Evolutionary conservation across 2,888 invertebrate genomes (phyloP), one percentile per base, ranked within the genome.

Genomic region (Brachyptera putata): DNA sequence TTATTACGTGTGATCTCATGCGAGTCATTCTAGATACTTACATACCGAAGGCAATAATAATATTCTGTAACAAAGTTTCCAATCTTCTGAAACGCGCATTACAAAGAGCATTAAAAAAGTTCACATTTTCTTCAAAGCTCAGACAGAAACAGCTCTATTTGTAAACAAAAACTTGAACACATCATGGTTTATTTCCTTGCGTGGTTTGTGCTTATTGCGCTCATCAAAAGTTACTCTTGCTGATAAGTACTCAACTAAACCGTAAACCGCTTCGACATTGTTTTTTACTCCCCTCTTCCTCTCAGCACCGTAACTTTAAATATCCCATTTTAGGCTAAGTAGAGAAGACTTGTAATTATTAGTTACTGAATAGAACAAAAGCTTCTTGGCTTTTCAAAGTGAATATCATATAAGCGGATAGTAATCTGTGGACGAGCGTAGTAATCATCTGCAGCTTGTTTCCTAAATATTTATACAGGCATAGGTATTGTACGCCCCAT

Each of bases 151-250:
- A 53, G 36, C 53, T 36, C 36, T 53, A 36, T 53, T 50, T 30
- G 25, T 30, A 30, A 30, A 50, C 49, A 50, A 50, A 46, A 53
- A 53, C 53, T 53, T 53, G 36, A 53, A 36, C 53, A 53, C 53
- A 53, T 53, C 36, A 53, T 53, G 34, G 34, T 53, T 53, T 53
- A 53, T 53, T 53, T 53, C 53, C 36, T n/a, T 22, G 36, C 36
- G 53, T 34, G 53, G 53, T 53, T 53, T 53, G 53, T 36, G 53
- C 53, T 53, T 53, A 53, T 53, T 53, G 53, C 53, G 46, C 53
- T 53, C 53, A 53, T 53, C 53, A 53, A 53, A 53, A 53, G 53
- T 53, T 53, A 53, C 53, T 53, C 53, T 36, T 36, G 18, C 16
- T 36, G 53, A 53, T 53, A 53, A 53, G 53, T 53, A 53, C 36